Evolutionary conservation across 1,140 invertebrate genomes (phyloP).

Genomic region (Pogonomyrmex californicus): DNA sequence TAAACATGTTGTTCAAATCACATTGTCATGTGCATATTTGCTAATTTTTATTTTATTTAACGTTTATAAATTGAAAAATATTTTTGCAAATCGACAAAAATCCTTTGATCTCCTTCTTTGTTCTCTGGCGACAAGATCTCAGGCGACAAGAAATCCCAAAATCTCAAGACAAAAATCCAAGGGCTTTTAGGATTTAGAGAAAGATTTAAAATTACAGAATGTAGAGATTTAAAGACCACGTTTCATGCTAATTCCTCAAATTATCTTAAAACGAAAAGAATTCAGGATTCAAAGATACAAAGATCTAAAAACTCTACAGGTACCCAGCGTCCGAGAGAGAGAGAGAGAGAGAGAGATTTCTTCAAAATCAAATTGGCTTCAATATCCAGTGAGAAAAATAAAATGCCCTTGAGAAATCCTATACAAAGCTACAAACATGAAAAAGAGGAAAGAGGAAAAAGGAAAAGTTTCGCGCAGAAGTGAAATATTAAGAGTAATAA

Average conservation of each 20-base stretch:
- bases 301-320: neutral
- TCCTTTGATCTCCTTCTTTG: neutral
- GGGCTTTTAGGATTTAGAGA: constrained; percentile 5
- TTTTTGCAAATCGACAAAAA: neutral
- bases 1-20: neutral
- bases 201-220: constrained; percentile 10
- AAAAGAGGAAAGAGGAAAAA: neutral
- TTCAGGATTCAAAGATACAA: neutral
- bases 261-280: neutral
- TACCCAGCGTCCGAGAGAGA: neutral
- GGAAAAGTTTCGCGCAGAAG: neutral
- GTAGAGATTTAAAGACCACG: neutral
- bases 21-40: neutral
- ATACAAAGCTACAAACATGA: neutral
- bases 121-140: neutral
- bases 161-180: neutral
- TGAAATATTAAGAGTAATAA: neutral
- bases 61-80: neutral
- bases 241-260: constrained; percentile 8
- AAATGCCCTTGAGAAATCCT: neutral
- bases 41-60: neutral
- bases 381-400: no score
- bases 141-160: neutral
- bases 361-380: neutral
- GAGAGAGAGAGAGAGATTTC: no score